phyloP scores from a whole-genome alignment of 2,113 vertebrate species.

The Hippocampus guttulatus region DNA sequence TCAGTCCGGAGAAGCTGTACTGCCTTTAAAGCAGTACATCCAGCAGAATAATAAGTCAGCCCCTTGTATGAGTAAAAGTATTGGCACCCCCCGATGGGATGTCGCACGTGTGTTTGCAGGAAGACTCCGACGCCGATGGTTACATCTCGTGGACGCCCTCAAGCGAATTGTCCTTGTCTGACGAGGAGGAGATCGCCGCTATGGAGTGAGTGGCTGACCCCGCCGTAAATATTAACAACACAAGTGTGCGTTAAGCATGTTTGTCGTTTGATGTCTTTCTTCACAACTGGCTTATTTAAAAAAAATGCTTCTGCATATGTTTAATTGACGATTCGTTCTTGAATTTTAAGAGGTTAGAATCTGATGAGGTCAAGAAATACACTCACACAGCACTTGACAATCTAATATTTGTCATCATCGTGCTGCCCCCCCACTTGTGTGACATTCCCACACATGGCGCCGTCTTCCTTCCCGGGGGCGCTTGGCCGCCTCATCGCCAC shows the following conservation, averaged over 20 bases:
- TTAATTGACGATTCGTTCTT: too few relatives aligned
- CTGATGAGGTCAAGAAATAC: background rate
- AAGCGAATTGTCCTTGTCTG: constrained; percentile 71
- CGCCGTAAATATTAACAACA: constrained; percentile 52
- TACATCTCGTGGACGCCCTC: constrained; percentile 71
- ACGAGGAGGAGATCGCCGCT: constrained; percentile 81
- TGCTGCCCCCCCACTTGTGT: constrained; percentile 52
- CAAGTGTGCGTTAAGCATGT: constrained; percentile 29
- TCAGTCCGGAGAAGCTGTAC: constrained; percentile 86
- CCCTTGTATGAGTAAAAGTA: background rate
- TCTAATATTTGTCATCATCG: background rate
- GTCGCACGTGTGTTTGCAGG: constrained; percentile 41
- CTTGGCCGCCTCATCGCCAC: constrained; percentile 51
- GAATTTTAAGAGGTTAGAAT: background rate
- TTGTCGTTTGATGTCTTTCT: background rate
- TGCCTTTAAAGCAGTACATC: constrained; percentile 88
- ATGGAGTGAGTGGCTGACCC: constrained; percentile 85
- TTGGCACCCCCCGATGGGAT: background rate
- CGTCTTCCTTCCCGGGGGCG: constrained; percentile 33
- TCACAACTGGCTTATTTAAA: background rate
- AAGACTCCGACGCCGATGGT: constrained; percentile 67
- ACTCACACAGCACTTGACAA: too few relatives aligned
- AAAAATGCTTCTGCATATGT: too few relatives aligned
- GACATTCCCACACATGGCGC: constrained; percentile 74
- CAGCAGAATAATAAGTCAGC: constrained; percentile 53